Percentiles rank a stretch among this genome's conserved stretches.
phyloP scores from a whole-genome alignment of 1,140 invertebrate genomes.

The Bombyx mandarina region DNA sequence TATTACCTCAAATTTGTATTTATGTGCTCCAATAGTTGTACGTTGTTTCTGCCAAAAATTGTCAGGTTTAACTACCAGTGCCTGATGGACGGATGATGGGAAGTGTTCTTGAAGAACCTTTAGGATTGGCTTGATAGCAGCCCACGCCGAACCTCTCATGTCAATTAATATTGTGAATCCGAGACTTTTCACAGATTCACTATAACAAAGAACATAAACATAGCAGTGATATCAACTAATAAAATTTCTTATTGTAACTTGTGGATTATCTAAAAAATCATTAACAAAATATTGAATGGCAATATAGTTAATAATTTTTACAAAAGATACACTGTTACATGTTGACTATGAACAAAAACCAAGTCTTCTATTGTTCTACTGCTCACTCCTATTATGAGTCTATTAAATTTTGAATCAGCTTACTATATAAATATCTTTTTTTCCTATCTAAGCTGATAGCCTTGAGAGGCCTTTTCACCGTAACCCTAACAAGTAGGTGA shows the following conservation, averaged over 20 bases:
- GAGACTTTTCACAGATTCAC: constrained; percentile 89
- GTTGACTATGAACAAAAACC: no score
- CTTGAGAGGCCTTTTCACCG: no score
- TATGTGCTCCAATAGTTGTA: constrained; percentile 95
- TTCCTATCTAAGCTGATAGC: no score
- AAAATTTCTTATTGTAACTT: neutral
- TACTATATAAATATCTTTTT: no score
- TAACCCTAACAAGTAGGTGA: no score
- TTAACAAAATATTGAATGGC: no score
- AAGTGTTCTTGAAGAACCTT: constrained; percentile 98
- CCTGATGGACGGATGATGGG: constrained; percentile 88
- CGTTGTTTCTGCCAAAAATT: constrained; percentile 99
- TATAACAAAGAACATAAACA: constrained; percentile 67
- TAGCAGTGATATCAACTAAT: constrained; percentile 2
- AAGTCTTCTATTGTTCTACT: no score
- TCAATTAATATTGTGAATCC: constrained; percentile 97
- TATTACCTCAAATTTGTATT: constrained; percentile 98
- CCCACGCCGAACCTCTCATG: constrained; percentile 94
- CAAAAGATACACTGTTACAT: no score
- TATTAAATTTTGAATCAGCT: no score
- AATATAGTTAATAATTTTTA: no score
- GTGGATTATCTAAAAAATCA: no score
- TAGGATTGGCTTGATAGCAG: constrained; percentile 95
- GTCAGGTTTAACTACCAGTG: constrained; percentile 97
- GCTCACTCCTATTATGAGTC: no score